These are phyloP conservation scores for Cheilosia scutellata DNA, from an alignment of 2,888 invertebrate species.

Conservation along the genomic window DNA sequence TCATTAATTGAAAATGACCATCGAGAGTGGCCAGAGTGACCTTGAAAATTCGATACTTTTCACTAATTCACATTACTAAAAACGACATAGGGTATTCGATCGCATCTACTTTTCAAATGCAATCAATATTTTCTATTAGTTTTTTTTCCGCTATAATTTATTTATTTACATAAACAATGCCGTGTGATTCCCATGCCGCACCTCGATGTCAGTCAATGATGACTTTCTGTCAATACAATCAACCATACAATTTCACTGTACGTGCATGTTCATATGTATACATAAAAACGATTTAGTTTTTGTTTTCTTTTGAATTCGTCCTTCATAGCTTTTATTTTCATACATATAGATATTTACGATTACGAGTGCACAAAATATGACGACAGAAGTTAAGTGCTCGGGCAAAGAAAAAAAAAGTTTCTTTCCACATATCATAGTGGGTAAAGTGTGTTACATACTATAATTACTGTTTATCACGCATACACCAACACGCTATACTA, in stretches of 20 bases:
- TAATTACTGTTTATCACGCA: slow-evolving; percentile 30
- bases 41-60: too few species aligned
- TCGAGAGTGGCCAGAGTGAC: too few species aligned
- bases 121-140: neutral
- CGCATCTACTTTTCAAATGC: neutral
- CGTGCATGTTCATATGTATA: neutral
- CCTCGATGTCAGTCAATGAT: slow-evolving; percentile 41
- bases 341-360: neutral
- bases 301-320: slow-evolving; percentile 21
- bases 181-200: slow-evolving; percentile 31
- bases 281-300: slow-evolving; percentile 13
- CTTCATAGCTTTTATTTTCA: slow-evolving; percentile 30
- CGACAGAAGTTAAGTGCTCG: slow-evolving; percentile 24
- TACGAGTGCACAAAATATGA: slow-evolving; percentile 39
- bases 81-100: too few species aligned
- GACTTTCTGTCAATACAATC: slow-evolving; percentile 18
- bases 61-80: too few species aligned
- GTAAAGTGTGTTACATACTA: slow-evolving; percentile 32
- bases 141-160: slow-evolving; percentile 5
- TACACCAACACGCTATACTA: slow-evolving; percentile 10
- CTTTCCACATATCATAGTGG: slow-evolving; percentile 3
- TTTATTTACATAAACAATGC: slow-evolving; percentile 56
- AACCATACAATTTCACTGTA: slow-evolving; percentile 1
- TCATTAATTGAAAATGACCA: too few species aligned
- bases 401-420: slow-evolving; percentile 26